These are phyloP conservation scores for Drosophila ironensis DNA, from an alignment of 1,140 invertebrate genomes.

Conservation along the genomic window DNA sequence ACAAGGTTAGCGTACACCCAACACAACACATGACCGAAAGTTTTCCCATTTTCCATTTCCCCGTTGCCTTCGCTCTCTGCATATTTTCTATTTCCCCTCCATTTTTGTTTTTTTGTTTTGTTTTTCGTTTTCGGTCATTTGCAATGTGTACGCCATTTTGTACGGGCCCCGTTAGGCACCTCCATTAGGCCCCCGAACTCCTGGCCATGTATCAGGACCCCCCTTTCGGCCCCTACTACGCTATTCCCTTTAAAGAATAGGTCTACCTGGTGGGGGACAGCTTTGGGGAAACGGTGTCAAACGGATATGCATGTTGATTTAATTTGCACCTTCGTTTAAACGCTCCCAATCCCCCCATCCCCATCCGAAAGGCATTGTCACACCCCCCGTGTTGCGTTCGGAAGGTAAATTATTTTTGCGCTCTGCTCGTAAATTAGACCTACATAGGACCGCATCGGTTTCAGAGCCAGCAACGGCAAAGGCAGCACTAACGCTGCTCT, in stretches of 20 bases:
- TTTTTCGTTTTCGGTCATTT: constrained; percentile 62
- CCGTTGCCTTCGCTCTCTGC: too few relatives aligned
- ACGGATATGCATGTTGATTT: constrained; percentile 80
- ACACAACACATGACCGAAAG: constrained; percentile 31
- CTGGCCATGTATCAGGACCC: constrained; percentile 3
- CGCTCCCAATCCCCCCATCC: constrained; percentile 16
- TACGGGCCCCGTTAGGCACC: constrained; percentile 20
- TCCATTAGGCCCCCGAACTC: neutral
- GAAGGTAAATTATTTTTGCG: constrained; percentile 66
- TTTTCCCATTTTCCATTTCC: constrained; percentile 45
- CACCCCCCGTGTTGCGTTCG: constrained; percentile 15
- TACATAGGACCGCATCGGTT: constrained; percentile 39
- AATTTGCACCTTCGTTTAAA: constrained; percentile 78
- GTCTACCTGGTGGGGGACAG: neutral
- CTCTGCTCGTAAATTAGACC: constrained; percentile 67
- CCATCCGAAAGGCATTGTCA: constrained; percentile 14
- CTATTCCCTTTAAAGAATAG: constrained; percentile 11
- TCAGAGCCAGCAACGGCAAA: constrained; percentile 2
- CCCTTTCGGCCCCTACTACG: neutral
- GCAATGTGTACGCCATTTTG: constrained; percentile 66
- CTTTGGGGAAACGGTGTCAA: constrained; percentile 73
- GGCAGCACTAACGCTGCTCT: too few relatives aligned
- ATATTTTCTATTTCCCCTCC: constrained; percentile 35
- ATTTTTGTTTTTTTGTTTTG: constrained; percentile 10
- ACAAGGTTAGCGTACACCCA: constrained; percentile 34